Evolutionary conservation across 2,113 vertebrate genomes (phyloP), one percentile per base, ranked within the genome.

Genomic region (Poecile atricapillus): DNA sequence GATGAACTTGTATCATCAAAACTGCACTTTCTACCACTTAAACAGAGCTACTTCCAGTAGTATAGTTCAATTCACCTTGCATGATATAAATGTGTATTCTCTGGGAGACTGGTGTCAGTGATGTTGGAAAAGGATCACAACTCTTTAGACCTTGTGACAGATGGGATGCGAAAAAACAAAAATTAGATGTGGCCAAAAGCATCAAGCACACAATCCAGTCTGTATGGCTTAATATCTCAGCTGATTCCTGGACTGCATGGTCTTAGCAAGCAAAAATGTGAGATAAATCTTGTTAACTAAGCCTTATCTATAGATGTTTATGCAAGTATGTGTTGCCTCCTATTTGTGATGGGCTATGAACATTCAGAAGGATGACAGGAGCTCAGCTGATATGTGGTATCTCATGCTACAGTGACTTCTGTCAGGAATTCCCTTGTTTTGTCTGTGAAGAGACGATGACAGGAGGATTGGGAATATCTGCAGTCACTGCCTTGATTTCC

Each of bases 341-440:
- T 83, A 10, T 92, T 80, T 88, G 50, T 83, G 53, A 33, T 43
- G 15, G 39, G 50, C 35, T 92, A 22, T 6, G 37, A 90, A 77
- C 37, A 58, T 53, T 71, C 33, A 80, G 85, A 79, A 88, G 63
- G 10, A 35, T 76, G 89, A 30, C 68, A 79, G 71, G 67, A 76
- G 33, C 64, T 80, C 46, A 74, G 71, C 68, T 69, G 33, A 50
- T 83, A 39, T 19, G 39, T 80, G 44, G 13, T 74, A 44, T 70
- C 64, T 94, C 64, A 94, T 70, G 73, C 89, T 83, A 50, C 71
- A 77, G 85, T 83, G 90, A 88, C 68, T 96, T 93, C 60, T 92
- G 92, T 88, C 94, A 90, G 79, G 59, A 92, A 93, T 90, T 97
- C 83, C 60, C 55, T 90, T 6, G 8, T 76, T 92, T 86, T 88